These are phyloP conservation scores for Oegoconia quadripuncta DNA, from an alignment of 2,888 invertebrate species.

Conservation along the genomic window DNA sequence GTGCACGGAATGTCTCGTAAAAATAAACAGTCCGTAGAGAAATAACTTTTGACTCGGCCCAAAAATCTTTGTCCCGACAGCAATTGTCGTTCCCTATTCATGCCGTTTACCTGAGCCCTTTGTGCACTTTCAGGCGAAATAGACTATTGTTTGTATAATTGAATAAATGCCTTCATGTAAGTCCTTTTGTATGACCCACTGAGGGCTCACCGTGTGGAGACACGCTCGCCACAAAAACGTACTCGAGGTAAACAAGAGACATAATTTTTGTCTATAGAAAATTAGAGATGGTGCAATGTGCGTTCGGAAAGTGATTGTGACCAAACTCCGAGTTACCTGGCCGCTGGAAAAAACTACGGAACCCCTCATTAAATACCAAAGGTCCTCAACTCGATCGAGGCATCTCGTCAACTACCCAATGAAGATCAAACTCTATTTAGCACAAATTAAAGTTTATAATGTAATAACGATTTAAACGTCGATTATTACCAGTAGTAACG, in stretches of 20 bases:
- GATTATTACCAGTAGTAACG: constrained; percentile 49
- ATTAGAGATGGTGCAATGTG: constrained; percentile 26
- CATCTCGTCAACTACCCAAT: constrained; percentile 27
- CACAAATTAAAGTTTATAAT: constrained; percentile 56
- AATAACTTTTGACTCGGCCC: constrained; percentile 70
- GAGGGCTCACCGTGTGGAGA: constrained; percentile 33
- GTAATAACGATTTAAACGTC: constrained; percentile 33
- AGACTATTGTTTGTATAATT: constrained; percentile 70
- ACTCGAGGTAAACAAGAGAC: constrained; percentile 32
- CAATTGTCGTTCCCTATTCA: constrained; percentile 68
- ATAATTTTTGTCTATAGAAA: constrained; percentile 23
- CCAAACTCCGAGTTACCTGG: constrained; percentile 47
- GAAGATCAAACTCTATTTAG: constrained; percentile 57
- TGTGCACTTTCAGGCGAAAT: constrained; percentile 69
- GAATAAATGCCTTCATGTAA: constrained; percentile 68
- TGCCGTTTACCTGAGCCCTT: constrained; percentile 60
- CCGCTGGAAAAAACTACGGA: constrained; percentile 48
- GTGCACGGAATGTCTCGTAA: constrained; percentile 15
- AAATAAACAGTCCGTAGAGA: constrained; percentile 51
- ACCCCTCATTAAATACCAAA: constrained; percentile 55
- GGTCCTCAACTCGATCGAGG: constrained; percentile 26
- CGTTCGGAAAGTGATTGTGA: constrained; percentile 12
- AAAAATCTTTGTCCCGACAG: constrained; percentile 57
- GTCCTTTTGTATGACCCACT: constrained; percentile 36
- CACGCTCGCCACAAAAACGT: constrained; percentile 21